Percentiles rank a stretch among this genome's conserved stretches.
These are phyloP conservation scores for Andrena camellia DNA, from an alignment of 2,888 invertebrate genomes.

Conservation along the genomic window DNA sequence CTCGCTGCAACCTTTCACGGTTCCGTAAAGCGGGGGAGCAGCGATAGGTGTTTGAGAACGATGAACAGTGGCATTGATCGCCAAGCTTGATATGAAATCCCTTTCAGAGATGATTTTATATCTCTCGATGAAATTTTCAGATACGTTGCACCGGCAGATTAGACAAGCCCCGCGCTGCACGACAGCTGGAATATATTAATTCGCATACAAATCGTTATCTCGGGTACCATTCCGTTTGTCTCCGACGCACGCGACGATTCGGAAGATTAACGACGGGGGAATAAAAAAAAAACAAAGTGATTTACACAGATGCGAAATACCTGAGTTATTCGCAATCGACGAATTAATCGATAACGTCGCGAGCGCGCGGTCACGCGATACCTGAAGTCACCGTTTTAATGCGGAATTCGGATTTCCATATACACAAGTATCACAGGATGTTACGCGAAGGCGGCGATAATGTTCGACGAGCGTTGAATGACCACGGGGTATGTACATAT, in stretches of 20 bases:
- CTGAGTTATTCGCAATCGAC: constrained; percentile 22
- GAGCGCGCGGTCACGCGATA: neutral
- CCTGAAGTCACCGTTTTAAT: neutral
- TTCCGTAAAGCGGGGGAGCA: neutral
- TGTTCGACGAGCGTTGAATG: constrained; percentile 28
- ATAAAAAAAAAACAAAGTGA: neutral
- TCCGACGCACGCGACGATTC: constrained; percentile 1
- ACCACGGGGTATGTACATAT: constrained; percentile 33
- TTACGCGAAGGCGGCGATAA: neutral
- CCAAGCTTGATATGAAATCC: neutral
- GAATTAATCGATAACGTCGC: constrained; percentile 23
- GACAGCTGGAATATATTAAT: constrained; percentile 20
- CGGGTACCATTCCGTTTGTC: neutral
- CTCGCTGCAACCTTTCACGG: constrained; percentile 16
- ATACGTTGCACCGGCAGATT: neutral
- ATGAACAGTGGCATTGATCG: neutral
- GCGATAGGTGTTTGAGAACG: neutral
- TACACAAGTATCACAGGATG: neutral
- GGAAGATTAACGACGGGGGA: neutral
- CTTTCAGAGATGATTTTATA: neutral
- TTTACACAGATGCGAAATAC: constrained; percentile 29
- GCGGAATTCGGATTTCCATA: neutral
- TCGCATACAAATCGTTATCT: constrained; percentile 7
- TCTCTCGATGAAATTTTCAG: neutral
- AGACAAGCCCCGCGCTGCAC: neutral